A percentile compares a stretch with the other conserved stretches of the same genome.
Conservation (phyloP, 2,888 invertebrate genomes). For the Quadroppia sp. region DNA sequence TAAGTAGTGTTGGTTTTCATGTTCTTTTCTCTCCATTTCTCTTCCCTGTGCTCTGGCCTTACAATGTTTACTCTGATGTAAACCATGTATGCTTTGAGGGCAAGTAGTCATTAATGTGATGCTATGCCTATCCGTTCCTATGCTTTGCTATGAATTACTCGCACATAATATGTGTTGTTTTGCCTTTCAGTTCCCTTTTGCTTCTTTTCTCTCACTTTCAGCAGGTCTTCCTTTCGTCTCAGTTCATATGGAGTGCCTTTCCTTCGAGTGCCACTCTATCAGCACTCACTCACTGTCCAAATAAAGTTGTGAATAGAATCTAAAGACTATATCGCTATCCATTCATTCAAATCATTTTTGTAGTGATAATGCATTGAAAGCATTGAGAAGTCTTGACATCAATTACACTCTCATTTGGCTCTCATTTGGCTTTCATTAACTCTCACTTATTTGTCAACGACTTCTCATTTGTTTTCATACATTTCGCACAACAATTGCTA, state of each 20-base stretch:
- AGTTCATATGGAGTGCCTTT: conserved; percentile 8
- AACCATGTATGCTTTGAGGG: conserved; percentile 9
- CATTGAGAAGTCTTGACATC: conserved; percentile 15
- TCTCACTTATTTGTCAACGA: neutral
- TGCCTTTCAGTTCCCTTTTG: neutral
- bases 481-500: neutral
- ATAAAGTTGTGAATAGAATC: neutral
- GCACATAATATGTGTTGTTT: neutral
- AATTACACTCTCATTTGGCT: conserved; percentile 7
- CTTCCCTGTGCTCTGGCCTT: neutral
- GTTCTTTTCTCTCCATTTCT: neutral
- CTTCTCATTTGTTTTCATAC: conserved; percentile 14
- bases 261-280: neutral
- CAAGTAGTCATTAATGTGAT: conserved; percentile 17
- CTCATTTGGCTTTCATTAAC: neutral
- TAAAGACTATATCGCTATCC: neutral
- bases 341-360: neutral
- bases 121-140: neutral
- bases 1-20: neutral
- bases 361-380: conserved; percentile 1
- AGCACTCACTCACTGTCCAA: neutral
- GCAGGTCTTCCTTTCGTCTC: neutral
- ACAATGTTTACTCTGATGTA: conserved; percentile 16
- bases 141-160: neutral
- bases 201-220: neutral